Conservation (phyloP, 2,888 invertebrate genomes). For the Thereva nobilitata region DNA sequence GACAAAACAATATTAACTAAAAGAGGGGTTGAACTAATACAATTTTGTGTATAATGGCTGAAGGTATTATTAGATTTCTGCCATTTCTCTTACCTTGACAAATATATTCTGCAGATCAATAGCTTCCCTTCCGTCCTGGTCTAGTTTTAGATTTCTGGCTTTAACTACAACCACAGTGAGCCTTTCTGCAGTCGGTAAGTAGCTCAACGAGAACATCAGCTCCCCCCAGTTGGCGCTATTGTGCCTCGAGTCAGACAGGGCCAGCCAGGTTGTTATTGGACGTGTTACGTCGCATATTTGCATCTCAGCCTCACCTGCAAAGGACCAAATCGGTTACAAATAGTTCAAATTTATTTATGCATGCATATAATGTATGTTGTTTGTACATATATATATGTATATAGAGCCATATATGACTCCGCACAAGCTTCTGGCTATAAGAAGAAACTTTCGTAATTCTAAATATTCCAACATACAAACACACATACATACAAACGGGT, state of each 20-base stretch:
- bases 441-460: neutral
- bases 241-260: constrained; percentile 73
- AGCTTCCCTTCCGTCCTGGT: constrained; percentile 44
- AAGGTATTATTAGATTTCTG: neutral
- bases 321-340: neutral
- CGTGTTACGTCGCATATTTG: constrained; percentile 67
- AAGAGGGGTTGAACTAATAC: neutral
- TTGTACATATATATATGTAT: neutral
- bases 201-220: constrained; percentile 79
- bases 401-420: no score
- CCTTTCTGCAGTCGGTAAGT: constrained; percentile 80
- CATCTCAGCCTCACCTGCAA: constrained; percentile 68
- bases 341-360: neutral
- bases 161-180: constrained; percentile 68
- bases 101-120: constrained; percentile 67
- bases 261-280: constrained; percentile 78
- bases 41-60: constrained; percentile 7
- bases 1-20: no score
- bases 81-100: constrained; percentile 66
- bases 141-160: constrained; percentile 71
- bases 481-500: neutral
- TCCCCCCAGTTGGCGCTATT: constrained; percentile 74
- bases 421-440: no score
- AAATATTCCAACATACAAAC: neutral
- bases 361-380: neutral